These are phyloP conservation scores for Helicoverpa zea DNA, from an alignment of 1,140 invertebrate genomes.

Conservation along the genomic window DNA sequence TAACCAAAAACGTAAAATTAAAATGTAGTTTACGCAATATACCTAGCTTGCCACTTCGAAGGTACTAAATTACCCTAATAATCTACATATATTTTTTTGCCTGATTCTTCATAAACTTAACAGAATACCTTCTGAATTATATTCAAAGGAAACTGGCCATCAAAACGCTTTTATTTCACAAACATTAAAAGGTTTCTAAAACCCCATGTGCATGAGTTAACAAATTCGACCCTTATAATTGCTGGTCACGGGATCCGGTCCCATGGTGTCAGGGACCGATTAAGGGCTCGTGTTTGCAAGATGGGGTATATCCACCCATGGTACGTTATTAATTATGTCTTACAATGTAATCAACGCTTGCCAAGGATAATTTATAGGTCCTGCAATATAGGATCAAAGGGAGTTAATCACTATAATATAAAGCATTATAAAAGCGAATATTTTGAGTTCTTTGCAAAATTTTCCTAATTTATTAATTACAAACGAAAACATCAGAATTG, in stretches of 20 bases:
- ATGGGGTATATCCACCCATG: constrained; percentile 8
- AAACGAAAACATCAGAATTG: no score
- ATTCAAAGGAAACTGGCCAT: background rate
- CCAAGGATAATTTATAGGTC: background rate
- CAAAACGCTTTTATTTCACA: background rate
- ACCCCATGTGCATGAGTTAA: constrained; percentile 19
- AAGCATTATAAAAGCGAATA: no score
- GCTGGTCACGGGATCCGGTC: constrained; percentile 12
- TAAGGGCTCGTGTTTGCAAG: constrained; percentile 20
- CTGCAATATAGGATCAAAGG: background rate
- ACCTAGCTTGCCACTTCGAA: no score
- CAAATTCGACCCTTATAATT: constrained; percentile 36
- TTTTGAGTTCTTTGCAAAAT: no score
- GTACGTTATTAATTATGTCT: constrained; percentile 16
- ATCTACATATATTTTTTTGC: no score
- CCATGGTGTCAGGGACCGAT: background rate
- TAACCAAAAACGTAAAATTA: no score
- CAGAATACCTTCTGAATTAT: no score
- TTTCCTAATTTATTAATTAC: no score
- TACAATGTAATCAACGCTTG: constrained; percentile 14
- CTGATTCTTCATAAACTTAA: no score
- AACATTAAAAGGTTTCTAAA: background rate
- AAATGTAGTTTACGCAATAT: no score
- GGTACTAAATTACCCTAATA: no score
- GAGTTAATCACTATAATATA: background rate